Conservation (phyloP, 2,888 invertebrate genomes). For the Leucoptera coffeella region DNA sequence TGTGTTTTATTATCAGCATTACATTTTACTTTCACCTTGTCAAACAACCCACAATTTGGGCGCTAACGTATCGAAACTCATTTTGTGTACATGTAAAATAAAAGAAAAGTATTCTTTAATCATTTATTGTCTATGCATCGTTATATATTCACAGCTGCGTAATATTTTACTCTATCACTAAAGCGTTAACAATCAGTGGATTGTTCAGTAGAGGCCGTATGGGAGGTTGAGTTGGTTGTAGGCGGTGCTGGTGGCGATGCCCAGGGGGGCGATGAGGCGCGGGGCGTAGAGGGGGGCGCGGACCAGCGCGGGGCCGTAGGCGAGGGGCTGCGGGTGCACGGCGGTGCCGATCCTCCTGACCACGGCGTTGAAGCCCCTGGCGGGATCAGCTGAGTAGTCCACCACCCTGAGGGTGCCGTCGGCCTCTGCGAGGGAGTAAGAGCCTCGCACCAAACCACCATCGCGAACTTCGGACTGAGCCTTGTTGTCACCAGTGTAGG, state of each 20-base stretch:
- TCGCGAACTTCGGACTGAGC: conserved; percentile 34
- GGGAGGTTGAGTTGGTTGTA: too few relatives aligned
- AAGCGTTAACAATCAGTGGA: too few relatives aligned
- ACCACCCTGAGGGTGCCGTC: conserved; percentile 39
- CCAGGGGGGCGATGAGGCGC: conserved; percentile 8
- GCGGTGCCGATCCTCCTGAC: conserved; percentile 33
- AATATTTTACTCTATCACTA: too few relatives aligned
- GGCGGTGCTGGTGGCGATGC: conserved; percentile 1
- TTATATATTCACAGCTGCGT: too few relatives aligned
- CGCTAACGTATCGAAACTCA: too few relatives aligned
- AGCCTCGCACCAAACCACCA: conserved; percentile 36
- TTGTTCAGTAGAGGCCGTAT: too few relatives aligned
- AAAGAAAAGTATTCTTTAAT: too few relatives aligned
- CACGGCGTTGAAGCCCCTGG: conserved; percentile 38
- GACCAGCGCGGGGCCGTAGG: conserved; percentile 4
- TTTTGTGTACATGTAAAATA: too few relatives aligned
- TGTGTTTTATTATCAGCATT: too few relatives aligned
- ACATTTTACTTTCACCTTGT: too few relatives aligned
- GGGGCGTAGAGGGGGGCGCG: conserved; percentile 7
- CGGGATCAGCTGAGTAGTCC: conserved; percentile 31
- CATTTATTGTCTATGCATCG: too few relatives aligned
- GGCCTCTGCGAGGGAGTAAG: conserved; percentile 36
- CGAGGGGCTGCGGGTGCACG: conserved; percentile 19
- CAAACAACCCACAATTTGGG: too few relatives aligned
- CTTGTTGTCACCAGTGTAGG: conserved; percentile 39